phyloP scores from a whole-genome alignment of 1,140 invertebrate genomes.

The Sitophilus oryzae region DNA sequence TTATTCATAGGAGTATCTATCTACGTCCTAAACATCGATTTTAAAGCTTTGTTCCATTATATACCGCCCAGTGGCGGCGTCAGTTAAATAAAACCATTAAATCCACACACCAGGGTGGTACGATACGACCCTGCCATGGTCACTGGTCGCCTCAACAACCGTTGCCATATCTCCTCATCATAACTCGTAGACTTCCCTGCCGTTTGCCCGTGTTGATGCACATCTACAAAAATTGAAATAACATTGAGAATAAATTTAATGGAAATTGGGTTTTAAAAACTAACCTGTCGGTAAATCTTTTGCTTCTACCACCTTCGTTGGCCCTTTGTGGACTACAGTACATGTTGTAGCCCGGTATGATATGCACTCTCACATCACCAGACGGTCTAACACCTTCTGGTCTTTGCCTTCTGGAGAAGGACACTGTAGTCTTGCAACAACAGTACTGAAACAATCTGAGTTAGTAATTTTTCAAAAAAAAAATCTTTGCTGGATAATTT shows the following conservation, averaged over 20 bases:
- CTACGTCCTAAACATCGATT: not conserved
- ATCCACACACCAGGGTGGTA: not conserved
- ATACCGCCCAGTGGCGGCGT: not conserved
- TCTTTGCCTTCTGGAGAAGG: conserved; percentile 58
- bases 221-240: not conserved
- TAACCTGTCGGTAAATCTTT: conserved; percentile 39
- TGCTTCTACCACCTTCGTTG: conserved; percentile 34
- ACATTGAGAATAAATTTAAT: no score
- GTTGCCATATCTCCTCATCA: not conserved
- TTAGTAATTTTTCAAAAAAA: no score
- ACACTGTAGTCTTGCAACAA: conserved; percentile 73
- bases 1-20: not conserved
- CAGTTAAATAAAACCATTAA: not conserved
- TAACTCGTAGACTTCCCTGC: not conserved
- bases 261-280: no score
- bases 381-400: conserved; percentile 52
- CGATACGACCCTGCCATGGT: not conserved
- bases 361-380: conserved; percentile 68
- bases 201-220: not conserved
- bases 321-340: conserved; percentile 55
- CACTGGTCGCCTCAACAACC: not conserved
- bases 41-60: not conserved
- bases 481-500: no score
- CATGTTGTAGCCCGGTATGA: conserved; percentile 68
- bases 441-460: conserved; percentile 60